phyloP scores from a whole-genome alignment of 1,140 invertebrate species.

The Sycophila sp. region DNA sequence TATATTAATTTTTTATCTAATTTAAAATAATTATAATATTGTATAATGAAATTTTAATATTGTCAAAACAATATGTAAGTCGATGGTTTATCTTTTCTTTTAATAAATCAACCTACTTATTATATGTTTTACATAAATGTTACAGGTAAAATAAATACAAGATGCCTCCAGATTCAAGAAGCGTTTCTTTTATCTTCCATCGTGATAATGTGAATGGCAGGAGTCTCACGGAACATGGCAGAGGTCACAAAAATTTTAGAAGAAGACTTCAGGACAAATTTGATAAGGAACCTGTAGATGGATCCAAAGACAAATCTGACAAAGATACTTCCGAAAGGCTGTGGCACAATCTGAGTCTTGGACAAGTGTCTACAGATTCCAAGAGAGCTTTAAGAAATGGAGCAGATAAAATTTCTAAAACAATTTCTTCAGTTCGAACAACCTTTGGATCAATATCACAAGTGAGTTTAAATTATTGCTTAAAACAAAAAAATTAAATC shows the following conservation, averaged over 20 bases:
- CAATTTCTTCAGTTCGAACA: conserved; percentile 69
- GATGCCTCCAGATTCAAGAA: conserved; percentile 63
- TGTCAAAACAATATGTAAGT: too few relatives aligned
- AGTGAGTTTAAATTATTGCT: conserved; percentile 63
- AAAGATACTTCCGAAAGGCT: conserved; percentile 48
- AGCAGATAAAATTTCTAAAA: conserved; percentile 69
- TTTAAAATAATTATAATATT: too few relatives aligned
- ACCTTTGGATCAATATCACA: conserved; percentile 71
- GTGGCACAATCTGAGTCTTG: conserved; percentile 60
- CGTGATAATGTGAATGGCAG: conserved; percentile 51
- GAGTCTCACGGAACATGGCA: conserved; percentile 44
- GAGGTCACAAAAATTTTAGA: conserved; percentile 49
- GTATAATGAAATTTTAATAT: too few relatives aligned
- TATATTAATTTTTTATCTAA: too few relatives aligned
- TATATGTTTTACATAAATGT: background rate
- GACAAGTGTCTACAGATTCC: conserved; percentile 61
- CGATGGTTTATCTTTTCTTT: too few relatives aligned
- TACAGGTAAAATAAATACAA: background rate
- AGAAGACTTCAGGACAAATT: conserved; percentile 63
- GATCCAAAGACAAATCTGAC: conserved; percentile 38
- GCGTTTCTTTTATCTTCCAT: conserved; percentile 63
- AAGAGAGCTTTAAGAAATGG: conserved; percentile 65
- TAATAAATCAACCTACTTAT: too few relatives aligned
- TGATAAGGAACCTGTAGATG: conserved; percentile 54
- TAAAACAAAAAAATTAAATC: too few relatives aligned